Evolutionary conservation across 2,888 invertebrate species (phyloP).

Genomic region (Dendrolimus pini): DNA sequence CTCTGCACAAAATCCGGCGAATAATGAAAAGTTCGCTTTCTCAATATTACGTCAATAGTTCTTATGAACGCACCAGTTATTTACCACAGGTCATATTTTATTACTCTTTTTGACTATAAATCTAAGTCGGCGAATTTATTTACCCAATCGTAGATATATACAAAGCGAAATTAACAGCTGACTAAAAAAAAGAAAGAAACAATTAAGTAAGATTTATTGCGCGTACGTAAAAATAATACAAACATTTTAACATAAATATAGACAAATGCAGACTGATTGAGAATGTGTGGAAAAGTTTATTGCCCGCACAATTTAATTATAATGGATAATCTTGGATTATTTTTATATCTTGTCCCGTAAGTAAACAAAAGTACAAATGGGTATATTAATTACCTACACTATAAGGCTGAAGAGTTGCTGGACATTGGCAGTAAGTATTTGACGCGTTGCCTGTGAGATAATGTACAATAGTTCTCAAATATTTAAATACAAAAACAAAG

Average conservation of each 20-base stretch:
- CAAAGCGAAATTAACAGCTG: slow-evolving; percentile 5
- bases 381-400: too few relatives aligned
- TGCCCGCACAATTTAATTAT: slow-evolving; percentile 20
- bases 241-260: slow-evolving; percentile 28
- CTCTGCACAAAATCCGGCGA: too few relatives aligned
- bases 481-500: too few relatives aligned
- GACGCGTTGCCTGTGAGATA: too few relatives aligned
- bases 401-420: too few relatives aligned
- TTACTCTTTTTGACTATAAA: not conserved
- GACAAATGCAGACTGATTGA: slow-evolving; percentile 24
- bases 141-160: not conserved
- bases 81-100: not conserved
- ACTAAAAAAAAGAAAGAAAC: slow-evolving; percentile 7
- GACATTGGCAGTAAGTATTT: too few relatives aligned
- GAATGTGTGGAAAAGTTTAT: slow-evolving; percentile 26
- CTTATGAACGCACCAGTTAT: not conserved
- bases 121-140: not conserved
- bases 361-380: too few relatives aligned
- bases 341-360: not conserved
- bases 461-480: too few relatives aligned
- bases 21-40: not conserved
- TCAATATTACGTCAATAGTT: not conserved
- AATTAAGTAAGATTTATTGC: slow-evolving; percentile 12
- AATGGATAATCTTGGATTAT: slow-evolving; percentile 16
- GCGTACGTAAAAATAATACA: slow-evolving; percentile 16